Percentiles rank a stretch among this genome's conserved stretches.
Evolutionary conservation across 2,888 invertebrate species (phyloP).

Genomic region (Zootermopsis nevadensis): DNA sequence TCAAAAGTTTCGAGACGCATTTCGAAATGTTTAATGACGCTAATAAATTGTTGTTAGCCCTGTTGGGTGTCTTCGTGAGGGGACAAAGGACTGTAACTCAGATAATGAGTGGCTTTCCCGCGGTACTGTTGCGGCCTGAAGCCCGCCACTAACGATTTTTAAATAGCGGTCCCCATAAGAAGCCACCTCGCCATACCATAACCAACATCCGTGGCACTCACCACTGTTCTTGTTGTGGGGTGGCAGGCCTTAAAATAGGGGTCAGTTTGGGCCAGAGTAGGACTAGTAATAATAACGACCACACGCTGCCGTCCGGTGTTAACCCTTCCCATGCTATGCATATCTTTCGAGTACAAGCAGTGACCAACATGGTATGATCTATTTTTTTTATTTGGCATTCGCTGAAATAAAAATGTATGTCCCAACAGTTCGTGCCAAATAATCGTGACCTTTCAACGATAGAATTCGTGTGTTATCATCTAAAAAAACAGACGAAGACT

Average conservation of each 20-base stretch:
- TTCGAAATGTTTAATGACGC: no score
- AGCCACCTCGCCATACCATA: neutral
- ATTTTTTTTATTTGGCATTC: no score
- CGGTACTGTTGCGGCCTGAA: neutral
- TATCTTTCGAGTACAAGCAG: no score
- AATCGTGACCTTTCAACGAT: no score
- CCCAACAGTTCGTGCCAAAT: no score
- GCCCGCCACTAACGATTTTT: conserved; percentile 17
- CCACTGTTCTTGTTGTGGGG: conserved; percentile 15
- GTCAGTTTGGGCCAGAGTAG: neutral
- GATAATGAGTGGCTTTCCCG: neutral
- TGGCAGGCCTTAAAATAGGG: neutral
- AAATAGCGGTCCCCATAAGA: conserved; percentile 3
- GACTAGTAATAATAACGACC: neutral
- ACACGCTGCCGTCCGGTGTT: neutral
- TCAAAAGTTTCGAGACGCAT: no score
- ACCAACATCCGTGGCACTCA: neutral
- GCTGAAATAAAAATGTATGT: no score
- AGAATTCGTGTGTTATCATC: no score
- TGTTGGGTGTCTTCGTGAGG: conserved; percentile 1
- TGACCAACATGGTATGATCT: no score
- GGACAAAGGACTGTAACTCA: conserved; percentile 21
- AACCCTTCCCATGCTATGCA: no score
- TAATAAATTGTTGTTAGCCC: neutral
- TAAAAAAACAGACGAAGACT: no score